Evolutionary conservation across 1,140 invertebrate genomes (phyloP).

Genomic region (Drosophila saltans): DNA sequence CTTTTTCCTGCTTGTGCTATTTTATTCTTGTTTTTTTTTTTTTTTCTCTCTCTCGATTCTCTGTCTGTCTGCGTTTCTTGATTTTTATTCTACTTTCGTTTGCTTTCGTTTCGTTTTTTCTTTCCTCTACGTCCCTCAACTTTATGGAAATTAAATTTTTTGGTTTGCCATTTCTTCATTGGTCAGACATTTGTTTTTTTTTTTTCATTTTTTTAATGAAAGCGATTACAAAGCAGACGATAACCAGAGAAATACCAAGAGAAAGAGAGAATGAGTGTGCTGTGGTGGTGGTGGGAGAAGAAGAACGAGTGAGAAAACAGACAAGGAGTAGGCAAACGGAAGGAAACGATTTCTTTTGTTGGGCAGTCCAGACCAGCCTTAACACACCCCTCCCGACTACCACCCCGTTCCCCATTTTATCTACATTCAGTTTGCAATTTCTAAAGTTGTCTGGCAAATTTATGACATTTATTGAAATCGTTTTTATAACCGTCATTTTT

Average conservation of each 20-base stretch:
- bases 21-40: background rate
- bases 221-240: slow-evolving; percentile 53
- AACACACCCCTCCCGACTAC: background rate
- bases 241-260: slow-evolving; percentile 26
- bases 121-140: background rate
- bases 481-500: slow-evolving; percentile 40
- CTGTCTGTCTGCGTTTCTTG: slow-evolving; percentile 1
- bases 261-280: background rate
- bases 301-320: too few species aligned
- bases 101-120: background rate
- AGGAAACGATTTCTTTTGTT: slow-evolving; percentile 41
- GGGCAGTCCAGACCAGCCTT: background rate
- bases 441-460: slow-evolving; percentile 54
- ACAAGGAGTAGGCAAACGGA: background rate
- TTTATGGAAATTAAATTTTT: slow-evolving; percentile 47
- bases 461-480: slow-evolving; percentile 62
- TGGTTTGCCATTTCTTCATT: slow-evolving; percentile 57
- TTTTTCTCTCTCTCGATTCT: background rate
- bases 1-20: slow-evolving; percentile 16
- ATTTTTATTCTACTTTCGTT: slow-evolving; percentile 5
- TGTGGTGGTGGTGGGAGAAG: too few species aligned
- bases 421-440: slow-evolving; percentile 22
- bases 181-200: slow-evolving; percentile 29
- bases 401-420: background rate
- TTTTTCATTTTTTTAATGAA: slow-evolving; percentile 42